A percentile compares a stretch with the other conserved stretches of the same genome.
Evolutionary conservation across 2,113 vertebrate species (phyloP).

Genomic region (Cnemophilus loriae): DNA sequence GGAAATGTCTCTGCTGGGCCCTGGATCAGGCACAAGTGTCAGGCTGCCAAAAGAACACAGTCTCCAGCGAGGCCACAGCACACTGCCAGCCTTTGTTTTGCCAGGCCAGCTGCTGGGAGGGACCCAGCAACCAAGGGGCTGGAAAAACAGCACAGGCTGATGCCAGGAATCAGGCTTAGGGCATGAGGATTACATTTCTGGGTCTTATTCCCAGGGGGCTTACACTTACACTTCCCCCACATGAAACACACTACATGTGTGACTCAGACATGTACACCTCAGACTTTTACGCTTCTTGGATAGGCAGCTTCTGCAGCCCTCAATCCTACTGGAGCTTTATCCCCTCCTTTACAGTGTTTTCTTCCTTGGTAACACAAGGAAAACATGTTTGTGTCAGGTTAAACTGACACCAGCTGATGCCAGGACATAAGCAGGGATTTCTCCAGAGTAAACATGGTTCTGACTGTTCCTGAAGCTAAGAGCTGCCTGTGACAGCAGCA

Average conservation of each 20-base stretch:
- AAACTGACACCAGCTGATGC: background rate
- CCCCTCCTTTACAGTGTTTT: background rate
- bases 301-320: background rate
- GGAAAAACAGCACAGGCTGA: background rate
- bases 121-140: fast-evolving
- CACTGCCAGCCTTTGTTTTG: conserved; percentile 17
- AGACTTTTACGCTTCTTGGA: background rate
- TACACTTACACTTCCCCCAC: background rate
- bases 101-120: background rate
- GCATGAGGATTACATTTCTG: background rate
- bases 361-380: background rate
- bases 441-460: background rate
- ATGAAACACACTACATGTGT: background rate
- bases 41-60: background rate
- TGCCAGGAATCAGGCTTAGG: background rate
- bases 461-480: background rate
- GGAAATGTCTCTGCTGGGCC: background rate
- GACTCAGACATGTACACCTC: too few relatives aligned
- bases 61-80: background rate
- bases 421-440: background rate
- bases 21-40: background rate
- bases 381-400: background rate
- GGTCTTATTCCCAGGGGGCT: background rate
- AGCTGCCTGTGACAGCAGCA: background rate
- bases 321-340: background rate